phyloP scores from a whole-genome alignment of 1,140 invertebrate species.

The Varroa destructor region DNA sequence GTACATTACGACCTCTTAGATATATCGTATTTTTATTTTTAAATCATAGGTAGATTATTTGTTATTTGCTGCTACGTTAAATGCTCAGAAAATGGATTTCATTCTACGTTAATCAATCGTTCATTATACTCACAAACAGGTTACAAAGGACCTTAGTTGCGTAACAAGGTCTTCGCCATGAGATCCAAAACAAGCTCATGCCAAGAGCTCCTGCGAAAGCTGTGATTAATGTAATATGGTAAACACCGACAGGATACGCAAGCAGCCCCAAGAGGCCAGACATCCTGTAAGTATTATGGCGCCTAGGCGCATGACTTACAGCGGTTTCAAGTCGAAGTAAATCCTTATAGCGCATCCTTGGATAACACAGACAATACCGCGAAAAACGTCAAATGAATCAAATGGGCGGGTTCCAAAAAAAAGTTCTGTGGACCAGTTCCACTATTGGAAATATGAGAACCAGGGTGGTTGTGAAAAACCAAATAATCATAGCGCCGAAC shows the following conservation, averaged over 20 bases:
- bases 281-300: not conserved
- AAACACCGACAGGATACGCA: not conserved
- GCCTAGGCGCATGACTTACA: not conserved
- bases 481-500: not conserved
- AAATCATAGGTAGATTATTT: too few species aligned
- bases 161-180: not conserved
- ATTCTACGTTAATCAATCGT: not conserved
- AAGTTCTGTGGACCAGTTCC: not conserved
- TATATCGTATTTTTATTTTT: too few species aligned
- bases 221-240: not conserved
- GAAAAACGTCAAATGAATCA: constrained; percentile 3
- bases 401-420: not conserved
- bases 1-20: too few species aligned
- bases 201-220: not conserved
- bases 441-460: not conserved
- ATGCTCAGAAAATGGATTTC: not conserved
- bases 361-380: not conserved
- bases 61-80: too few species aligned
- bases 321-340: constrained; percentile 9
- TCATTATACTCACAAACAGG: not conserved
- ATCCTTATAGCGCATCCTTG: not conserved
- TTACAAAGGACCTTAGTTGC: not conserved
- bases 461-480: not conserved
- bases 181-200: not conserved
- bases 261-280: not conserved